phyloP scores from a whole-genome alignment of 1,140 invertebrate species.

The Pseudoatta argentina region DNA sequence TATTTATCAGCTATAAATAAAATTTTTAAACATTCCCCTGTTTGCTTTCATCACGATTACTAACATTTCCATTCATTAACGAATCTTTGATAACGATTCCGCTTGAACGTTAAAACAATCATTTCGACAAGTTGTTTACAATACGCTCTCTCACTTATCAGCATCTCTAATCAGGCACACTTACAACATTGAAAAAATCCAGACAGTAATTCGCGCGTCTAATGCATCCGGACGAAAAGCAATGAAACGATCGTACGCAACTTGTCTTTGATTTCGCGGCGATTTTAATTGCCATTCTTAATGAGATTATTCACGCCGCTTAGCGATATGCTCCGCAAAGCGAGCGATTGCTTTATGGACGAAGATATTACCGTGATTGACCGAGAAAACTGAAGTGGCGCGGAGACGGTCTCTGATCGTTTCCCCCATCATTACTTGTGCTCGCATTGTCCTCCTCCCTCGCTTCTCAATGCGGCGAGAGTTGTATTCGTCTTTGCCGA shows the following conservation, averaged over 20 bases:
- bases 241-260: not conserved
- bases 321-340: not conserved
- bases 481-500: not conserved
- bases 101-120: slow-evolving; percentile 30
- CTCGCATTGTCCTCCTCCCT: not conserved
- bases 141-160: slow-evolving; percentile 58
- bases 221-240: slow-evolving; percentile 11
- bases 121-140: slow-evolving; percentile 50
- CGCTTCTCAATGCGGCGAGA: not conserved
- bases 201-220: slow-evolving; percentile 5
- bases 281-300: slow-evolving; percentile 11
- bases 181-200: slow-evolving; percentile 27
- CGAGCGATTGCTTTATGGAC: not conserved
- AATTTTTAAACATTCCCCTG: not conserved
- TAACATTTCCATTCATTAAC: not conserved
- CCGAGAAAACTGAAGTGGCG: slow-evolving; percentile 24
- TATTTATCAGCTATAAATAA: not conserved
- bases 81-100: not conserved
- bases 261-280: not conserved
- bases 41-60: not conserved
- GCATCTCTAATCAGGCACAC: slow-evolving; percentile 55
- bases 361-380: not conserved
- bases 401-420: not conserved
- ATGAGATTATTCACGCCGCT: not conserved
- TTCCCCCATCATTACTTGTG: not conserved